These are phyloP conservation scores for Laothoe populi DNA, from an alignment of 2,888 invertebrate species.

Conservation along the genomic window DNA sequence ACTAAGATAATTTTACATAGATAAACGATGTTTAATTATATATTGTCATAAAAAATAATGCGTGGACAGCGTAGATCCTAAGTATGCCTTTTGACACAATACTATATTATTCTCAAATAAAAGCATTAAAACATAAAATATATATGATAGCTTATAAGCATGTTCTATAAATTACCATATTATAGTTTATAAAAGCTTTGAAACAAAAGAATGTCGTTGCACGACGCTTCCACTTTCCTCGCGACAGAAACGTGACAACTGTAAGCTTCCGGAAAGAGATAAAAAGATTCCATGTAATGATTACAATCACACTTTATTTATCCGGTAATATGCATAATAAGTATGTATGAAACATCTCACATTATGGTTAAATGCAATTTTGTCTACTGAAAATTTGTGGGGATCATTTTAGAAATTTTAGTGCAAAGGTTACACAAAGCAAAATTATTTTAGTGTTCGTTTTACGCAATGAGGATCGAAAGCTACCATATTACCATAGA, in stretches of 20 bases:
- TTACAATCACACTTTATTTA: constrained; percentile 50
- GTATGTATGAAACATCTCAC: background rate
- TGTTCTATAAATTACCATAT: background rate
- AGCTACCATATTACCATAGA: background rate
- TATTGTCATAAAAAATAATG: too few relatives aligned
- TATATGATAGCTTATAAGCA: background rate
- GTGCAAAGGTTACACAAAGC: background rate
- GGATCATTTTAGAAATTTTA: constrained; percentile 14
- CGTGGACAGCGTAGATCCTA: too few relatives aligned
- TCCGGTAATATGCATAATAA: constrained; percentile 43
- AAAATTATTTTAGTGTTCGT: background rate
- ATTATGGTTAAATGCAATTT: too few relatives aligned
- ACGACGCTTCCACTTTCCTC: constrained; percentile 8
- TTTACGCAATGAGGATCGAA: constrained; percentile 3
- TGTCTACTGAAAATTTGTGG: too few relatives aligned
- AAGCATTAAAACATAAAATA: too few relatives aligned
- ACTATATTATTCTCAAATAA: background rate
- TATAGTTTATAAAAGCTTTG: background rate
- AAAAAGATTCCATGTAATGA: constrained; percentile 61
- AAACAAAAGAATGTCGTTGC: background rate
- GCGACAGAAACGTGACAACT: constrained; percentile 48
- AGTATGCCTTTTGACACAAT: too few relatives aligned
- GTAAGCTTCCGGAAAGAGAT: constrained; percentile 50
- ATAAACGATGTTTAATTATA: background rate
- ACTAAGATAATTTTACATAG: too few relatives aligned